A percentile compares a stretch with the other conserved stretches of the same genome.
phyloP scores from a whole-genome alignment of 2,888 invertebrate species.

The Mesoligia furuncula region DNA sequence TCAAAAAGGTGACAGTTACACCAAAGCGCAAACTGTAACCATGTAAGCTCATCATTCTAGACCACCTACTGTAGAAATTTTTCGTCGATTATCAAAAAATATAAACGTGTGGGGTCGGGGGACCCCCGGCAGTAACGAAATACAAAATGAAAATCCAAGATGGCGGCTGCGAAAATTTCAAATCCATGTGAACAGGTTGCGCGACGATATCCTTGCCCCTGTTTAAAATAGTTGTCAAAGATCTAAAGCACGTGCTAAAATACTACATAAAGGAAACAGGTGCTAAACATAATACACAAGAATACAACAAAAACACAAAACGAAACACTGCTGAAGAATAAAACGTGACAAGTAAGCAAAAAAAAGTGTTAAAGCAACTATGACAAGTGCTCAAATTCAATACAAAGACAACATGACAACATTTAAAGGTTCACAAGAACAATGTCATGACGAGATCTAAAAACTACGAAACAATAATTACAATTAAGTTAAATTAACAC shows the following conservation, averaged over 20 bases:
- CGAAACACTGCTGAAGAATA: neutral
- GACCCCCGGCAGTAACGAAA: neutral
- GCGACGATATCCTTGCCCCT: neutral
- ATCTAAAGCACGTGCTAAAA: neutral
- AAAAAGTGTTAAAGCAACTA: neutral
- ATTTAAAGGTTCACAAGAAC: neutral
- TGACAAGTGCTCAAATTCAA: neutral
- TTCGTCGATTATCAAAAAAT: neutral
- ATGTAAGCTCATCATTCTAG: too few relatives aligned
- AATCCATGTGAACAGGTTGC: neutral
- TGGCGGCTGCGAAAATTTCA: neutral
- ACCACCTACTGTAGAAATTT: neutral
- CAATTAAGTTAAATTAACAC: neutral
- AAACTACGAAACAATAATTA: neutral
- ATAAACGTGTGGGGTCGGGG: neutral
- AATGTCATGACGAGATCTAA: neutral
- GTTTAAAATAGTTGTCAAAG: neutral
- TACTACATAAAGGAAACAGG: neutral
- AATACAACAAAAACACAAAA: neutral
- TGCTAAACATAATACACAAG: neutral
- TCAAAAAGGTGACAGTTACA: neutral
- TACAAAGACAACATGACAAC: neutral
- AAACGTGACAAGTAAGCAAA: slow-evolving; percentile 14
- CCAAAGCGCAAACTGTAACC: too few relatives aligned
- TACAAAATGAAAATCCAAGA: neutral